Base-by-base conservation (phyloP, 2,113 vertebrate genomes). In the Bufo gargarizans region DNA sequence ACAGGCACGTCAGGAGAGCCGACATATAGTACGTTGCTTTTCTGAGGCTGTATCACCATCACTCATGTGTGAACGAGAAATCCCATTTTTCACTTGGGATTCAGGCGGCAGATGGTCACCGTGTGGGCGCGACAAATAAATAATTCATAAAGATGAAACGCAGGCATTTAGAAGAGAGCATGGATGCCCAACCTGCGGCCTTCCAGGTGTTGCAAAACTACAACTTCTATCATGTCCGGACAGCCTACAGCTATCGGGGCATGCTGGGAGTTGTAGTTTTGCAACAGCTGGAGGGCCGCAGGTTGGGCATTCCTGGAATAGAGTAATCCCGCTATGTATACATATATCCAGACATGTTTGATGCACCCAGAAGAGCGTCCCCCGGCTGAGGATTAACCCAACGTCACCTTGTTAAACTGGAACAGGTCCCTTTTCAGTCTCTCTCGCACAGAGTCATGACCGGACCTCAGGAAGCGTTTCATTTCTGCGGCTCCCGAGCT, bases 381-480 rank as follows among this genome's bases (percentile, higher is more conserved):
- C 19, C 58, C 14, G 2, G 14, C 43, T 6, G 56, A 43, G 78
- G 7, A 16, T 5, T 33, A 71, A 13, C 13, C 67, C 9, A 53
- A 82, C 58, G 67, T 4, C 93, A 95, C 98, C 97, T 99, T 99
- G 92, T 97, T 98, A 79, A 99, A 99, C 89, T 98, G 97, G 92
- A 97, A 99, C 72, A 99, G 96, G 87, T 99, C 98, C 0, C 97
- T 96, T 93, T 98, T 99, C 49, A 98, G 95, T 72, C 96, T 94
- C 90, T 99, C 98, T 91, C 97, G 92, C 2, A 96, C 95, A 87
- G 97, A 96, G 90, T 99, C 98, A 0, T 97, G 96, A 56, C 98
- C 98, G 0, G 97, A 93, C 91, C 98, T 94, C 89, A 97, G 95
- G 94, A 99, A 99, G 84, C 97, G 96, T 94, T 97, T 98, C 98